Evolutionary conservation across 2,888 invertebrate species (phyloP).

Genomic region (Apamea sordens): DNA sequence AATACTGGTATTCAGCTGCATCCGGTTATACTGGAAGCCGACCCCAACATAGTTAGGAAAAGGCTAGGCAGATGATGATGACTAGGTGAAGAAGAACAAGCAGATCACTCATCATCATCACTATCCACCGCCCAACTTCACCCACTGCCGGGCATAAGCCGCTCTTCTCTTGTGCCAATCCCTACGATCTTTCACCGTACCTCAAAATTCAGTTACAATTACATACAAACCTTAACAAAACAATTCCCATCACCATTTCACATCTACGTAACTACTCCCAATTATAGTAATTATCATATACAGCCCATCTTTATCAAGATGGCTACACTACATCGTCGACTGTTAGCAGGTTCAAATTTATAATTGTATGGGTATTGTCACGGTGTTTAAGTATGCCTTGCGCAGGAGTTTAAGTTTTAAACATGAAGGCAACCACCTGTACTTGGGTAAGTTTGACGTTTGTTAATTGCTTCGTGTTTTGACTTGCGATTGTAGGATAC

Average conservation of each 20-base stretch:
- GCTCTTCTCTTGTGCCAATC: background rate
- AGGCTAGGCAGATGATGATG: no score
- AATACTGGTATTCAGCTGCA: no score
- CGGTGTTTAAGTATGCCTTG: conserved; percentile 48
- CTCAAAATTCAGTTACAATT: conserved; percentile 6
- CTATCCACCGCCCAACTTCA: background rate
- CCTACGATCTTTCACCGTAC: background rate
- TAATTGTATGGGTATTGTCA: conserved; percentile 53
- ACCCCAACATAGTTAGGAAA: no score
- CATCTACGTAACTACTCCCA: conserved; percentile 46
- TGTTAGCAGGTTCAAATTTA: conserved; percentile 54
- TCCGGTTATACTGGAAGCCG: no score
- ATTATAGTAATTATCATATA: conserved; percentile 57
- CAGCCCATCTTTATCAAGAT: conserved; percentile 46
- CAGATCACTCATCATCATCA: no score
- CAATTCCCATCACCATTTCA: conserved; percentile 1
- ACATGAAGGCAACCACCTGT: conserved; percentile 5
- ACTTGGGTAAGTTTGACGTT: background rate
- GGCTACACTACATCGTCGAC: conserved; percentile 32
- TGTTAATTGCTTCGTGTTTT: background rate
- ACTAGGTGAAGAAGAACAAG: no score
- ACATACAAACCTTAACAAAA: background rate
- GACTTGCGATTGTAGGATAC: background rate
- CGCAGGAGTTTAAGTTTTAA: conserved; percentile 24
- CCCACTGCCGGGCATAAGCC: background rate